Evolutionary conservation across 2,113 vertebrate genomes (phyloP), one percentile per base, ranked within the genome.

Genomic region (Scalopus aquaticus): DNA sequence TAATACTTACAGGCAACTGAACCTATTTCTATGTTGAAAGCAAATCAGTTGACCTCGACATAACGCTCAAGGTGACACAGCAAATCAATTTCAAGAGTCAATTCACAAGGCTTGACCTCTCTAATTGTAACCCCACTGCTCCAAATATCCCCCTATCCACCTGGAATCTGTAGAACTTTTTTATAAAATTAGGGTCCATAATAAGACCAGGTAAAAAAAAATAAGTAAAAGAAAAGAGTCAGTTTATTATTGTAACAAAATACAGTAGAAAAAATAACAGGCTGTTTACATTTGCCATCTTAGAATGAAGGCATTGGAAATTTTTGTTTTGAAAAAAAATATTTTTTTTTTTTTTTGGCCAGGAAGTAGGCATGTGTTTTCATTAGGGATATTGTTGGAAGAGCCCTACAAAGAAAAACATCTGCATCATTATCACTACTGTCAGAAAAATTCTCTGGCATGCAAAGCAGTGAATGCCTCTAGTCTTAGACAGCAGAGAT

Each of bases 401-500:
- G 49, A 77, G 94, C 62, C 70, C 72, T 88, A 95, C 44, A 96
- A 97, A 97, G 90, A 16, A 44, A 97, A 97, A 95, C 90, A 97
- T 91, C 96, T 98, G 95, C 94, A 96, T 97, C 16, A 95, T 91
- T 96, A 98, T 96, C 70, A 88, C 80, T 95, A 96, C 54, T 96
- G 86, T 96, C 90, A 13, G 84, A 96, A 95, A 69, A 96, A 95
- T 77, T 46, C n/a, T 42, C 19, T 77, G 82, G 81, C 83, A 80
- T 78, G 93, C 93, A 95, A 86, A 96, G 93, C 76, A 94, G 62
- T 35, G 81, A 62, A 49, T 32, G 64, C n/a, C n/a, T 94, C 90
- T 88, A 86, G 80, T 88, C 90, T 90, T 46, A 58, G 88, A 74
- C 82, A 81, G n/a, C 39, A 95, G 82, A 58, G 79, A 91, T 85